Base-by-base conservation (phyloP, 2,113 vertebrate species). In the Picathartes gymnocephalus region DNA sequence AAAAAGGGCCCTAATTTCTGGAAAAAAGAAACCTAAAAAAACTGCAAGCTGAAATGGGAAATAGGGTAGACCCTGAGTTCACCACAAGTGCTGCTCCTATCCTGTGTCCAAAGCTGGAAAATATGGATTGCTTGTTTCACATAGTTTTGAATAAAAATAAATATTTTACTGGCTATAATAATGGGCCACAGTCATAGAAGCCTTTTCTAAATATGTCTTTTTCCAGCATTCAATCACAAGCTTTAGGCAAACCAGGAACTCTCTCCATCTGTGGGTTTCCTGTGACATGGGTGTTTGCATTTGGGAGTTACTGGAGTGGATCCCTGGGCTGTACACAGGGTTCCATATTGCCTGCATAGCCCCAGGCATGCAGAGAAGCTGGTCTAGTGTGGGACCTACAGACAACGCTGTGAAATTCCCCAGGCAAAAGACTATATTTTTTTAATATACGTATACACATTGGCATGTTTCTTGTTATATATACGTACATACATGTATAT, bases 271-370 rank as follows among this genome's bases (percentile, higher is more conserved):
- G 1, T 51, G 2, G 1, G 18, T 50, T 79, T 53, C 31, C 2
- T 1, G 13, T 76, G 40, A 20, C 57, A 21, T 13, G 25, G 19
- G 7, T 3, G 0, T 47, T 90, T 66, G 47, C 16, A 51, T 81
- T 60, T 20, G 23, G 44, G 37, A 56, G 51, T 58, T 60, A 12
- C 68, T 30, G 37, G 61, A 39, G 19, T 31, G 31, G 13, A 35
- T 74, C 15, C 27, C 33, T 0, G 0, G 39, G 61, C 44, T 35
- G 19, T 27, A 15, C 17, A 31, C 28, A 15, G 0, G 0, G 16
- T 48, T 54, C 11, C 10, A 4, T 2, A 10, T 42, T 76, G 35
- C 48, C 58, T 72, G 39, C 0, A 0, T 35, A 40, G 45, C 60
- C 42, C 66, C 51, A 66, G 61, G 35, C 51, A 28, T 31, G 72